Base-by-base conservation (phyloP, 2,797 vertebrate species). In the Kryptolebias ocellatus region DNA sequence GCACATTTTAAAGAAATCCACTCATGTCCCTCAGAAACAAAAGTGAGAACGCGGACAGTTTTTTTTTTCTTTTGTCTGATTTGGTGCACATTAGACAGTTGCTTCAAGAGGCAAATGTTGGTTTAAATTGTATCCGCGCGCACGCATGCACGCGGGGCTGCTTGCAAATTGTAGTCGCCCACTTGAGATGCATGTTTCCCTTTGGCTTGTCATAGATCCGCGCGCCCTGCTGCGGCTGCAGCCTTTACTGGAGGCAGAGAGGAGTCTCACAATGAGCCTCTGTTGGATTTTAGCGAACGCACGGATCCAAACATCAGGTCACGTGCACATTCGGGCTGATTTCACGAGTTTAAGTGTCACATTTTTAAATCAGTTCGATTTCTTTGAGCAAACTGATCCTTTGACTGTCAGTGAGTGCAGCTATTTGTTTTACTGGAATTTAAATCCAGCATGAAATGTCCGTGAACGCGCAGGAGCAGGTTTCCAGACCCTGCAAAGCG, bases 121-220 rank as follows among this genome's bases (percentile, higher is more conserved):
- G 75, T 74, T 79, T 78, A 71, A 87, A 78, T 61, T 34, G 56
- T 44, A 34, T 60, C 18, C 71, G 56, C 55, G 42, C 37, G 20
- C 57, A 34, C 39, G 16, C n/a, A 20, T 4, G 28, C 15, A 53
- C 44, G 24, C 10, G 59, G 72, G 8, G 67, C 50, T 74, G 79
- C 60, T 73, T 76, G 74, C 80, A 83, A 85, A 89, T 89, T 85
- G 83, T 85, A 83, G 76, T 74, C 72, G 76, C 76, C 82, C 80
- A 89, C 83, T 88, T 89, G 79, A 89, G 83, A 92, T 90, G 85
- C 84, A 83, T 90, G 87, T 89, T 89, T 89, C 83, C 80, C 82
- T 86, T 91, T 76, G 84, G 77, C 85, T 85, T 87, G 88, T 87
- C 84, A 87, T 84, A 87, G 79, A 83, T 77, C 84, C 71, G 49